These are phyloP conservation scores for Vanessa tameamea DNA, from an alignment of 1,140 invertebrate species.

Conservation along the genomic window DNA sequence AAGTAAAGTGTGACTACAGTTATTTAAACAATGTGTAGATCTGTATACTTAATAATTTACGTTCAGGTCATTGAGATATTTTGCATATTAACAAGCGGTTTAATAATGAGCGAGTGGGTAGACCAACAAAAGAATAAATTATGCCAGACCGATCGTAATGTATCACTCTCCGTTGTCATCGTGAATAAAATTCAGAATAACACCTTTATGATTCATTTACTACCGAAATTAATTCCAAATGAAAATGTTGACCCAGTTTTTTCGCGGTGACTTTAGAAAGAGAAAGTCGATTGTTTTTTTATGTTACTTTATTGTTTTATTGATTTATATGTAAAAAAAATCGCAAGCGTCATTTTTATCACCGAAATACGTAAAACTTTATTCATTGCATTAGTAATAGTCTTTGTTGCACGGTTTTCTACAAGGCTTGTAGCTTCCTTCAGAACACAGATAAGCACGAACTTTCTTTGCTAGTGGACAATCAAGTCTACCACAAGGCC, in stretches of 20 bases:
- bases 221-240: conserved; percentile 45
- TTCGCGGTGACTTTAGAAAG: conserved; percentile 40
- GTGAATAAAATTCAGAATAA: conserved; percentile 39
- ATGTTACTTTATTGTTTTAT: conserved; percentile 31
- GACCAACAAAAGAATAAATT: conserved; percentile 36
- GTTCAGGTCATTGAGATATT: conserved; percentile 17
- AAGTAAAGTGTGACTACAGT: background rate
- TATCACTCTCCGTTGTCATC: conserved; percentile 35
- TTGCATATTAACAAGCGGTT: conserved; percentile 19
- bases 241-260: conserved; percentile 45
- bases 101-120: conserved; percentile 32
- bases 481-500: conserved; percentile 70
- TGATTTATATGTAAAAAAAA: conserved; percentile 26
- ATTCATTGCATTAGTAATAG: conserved; percentile 53
- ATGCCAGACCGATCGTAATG: conserved; percentile 26
- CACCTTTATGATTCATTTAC: conserved; percentile 49
- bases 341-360: conserved; percentile 6
- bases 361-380: conserved; percentile 6
- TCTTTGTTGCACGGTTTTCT: conserved; percentile 68
- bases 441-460: conserved; percentile 58
- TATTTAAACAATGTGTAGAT: background rate
- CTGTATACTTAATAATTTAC: background rate
- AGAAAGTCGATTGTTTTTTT: conserved; percentile 46
- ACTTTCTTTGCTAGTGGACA: conserved; percentile 75
- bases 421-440: conserved; percentile 70